Evolutionary conservation across 2,797 vertebrate genomes (phyloP).

Genomic region (Melanotaenia boesemani): DNA sequence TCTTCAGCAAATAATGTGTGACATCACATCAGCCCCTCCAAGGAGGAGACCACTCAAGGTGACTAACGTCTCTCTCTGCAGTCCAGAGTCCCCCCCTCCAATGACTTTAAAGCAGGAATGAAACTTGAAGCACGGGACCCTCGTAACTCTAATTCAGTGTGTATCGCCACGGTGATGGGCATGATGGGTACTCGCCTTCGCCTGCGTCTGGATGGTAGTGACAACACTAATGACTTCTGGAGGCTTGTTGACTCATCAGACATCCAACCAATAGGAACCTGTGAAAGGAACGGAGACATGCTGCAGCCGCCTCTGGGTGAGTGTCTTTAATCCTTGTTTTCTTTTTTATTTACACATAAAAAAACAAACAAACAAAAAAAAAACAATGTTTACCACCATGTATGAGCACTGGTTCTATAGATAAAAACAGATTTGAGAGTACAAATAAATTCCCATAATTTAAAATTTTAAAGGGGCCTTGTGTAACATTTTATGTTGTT

Average conservation of each 20-base stretch:
- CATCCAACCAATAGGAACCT: slow-evolving; percentile 95
- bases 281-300: slow-evolving; percentile 95
- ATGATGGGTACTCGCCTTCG: slow-evolving; percentile 92
- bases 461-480: too few species aligned
- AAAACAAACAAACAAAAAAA: too few species aligned
- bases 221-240: slow-evolving; percentile 99
- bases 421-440: neutral
- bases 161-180: slow-evolving; percentile 95
- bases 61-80: slow-evolving; percentile 68
- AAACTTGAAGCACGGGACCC: slow-evolving; percentile 96
- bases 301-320: slow-evolving; percentile 95
- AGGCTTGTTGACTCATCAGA: slow-evolving; percentile 93
- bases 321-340: neutral
- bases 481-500: too few species aligned
- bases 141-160: slow-evolving; percentile 92
- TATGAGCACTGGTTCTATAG: neutral
- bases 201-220: slow-evolving; percentile 93
- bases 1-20: neutral
- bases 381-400: too few species aligned
- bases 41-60: neutral
- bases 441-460: neutral
- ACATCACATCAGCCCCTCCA: neutral
- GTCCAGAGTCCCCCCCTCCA: slow-evolving; percentile 90
- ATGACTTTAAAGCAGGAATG: slow-evolving; percentile 97
- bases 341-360: neutral